These are phyloP conservation scores for Stegostoma tigrinum DNA, from an alignment of 2,113 vertebrate species.

Conservation along the genomic window DNA sequence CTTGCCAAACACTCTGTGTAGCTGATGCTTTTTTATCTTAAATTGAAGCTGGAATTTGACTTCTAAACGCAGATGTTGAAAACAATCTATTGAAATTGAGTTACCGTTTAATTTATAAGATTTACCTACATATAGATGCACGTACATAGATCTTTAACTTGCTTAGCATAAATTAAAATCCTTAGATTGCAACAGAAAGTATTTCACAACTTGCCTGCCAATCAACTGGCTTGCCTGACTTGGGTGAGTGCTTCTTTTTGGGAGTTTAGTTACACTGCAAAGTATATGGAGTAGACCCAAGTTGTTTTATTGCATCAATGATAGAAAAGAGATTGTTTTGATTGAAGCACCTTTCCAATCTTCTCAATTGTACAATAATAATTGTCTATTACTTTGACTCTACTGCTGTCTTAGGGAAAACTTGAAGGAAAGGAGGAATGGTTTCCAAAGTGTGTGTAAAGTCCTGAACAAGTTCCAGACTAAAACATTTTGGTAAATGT, in stretches of 20 bases:
- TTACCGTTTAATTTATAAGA: background rate
- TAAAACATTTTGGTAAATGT: background rate
- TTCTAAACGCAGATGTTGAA: background rate
- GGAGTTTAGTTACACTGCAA: background rate
- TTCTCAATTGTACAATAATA: background rate
- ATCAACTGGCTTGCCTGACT: background rate
- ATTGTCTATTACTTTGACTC: slow-evolving; percentile 3
- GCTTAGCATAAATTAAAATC: background rate
- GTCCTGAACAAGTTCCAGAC: background rate
- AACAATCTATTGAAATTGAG: background rate
- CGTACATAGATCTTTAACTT: background rate
- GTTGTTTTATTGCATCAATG: background rate
- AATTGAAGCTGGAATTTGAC: background rate
- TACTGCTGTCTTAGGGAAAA: slow-evolving; percentile 17
- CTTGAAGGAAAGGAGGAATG: background rate
- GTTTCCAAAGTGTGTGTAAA: background rate
- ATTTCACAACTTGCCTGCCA: background rate
- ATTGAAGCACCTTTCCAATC: background rate
- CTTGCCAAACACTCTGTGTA: background rate
- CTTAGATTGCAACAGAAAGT: background rate
- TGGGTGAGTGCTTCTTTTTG: background rate
- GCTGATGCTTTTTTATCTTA: background rate
- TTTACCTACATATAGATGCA: background rate
- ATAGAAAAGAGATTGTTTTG: background rate
- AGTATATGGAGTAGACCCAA: background rate